Conservation (phyloP, 1,140 invertebrate species). For the Trissolcus basalis region DNA sequence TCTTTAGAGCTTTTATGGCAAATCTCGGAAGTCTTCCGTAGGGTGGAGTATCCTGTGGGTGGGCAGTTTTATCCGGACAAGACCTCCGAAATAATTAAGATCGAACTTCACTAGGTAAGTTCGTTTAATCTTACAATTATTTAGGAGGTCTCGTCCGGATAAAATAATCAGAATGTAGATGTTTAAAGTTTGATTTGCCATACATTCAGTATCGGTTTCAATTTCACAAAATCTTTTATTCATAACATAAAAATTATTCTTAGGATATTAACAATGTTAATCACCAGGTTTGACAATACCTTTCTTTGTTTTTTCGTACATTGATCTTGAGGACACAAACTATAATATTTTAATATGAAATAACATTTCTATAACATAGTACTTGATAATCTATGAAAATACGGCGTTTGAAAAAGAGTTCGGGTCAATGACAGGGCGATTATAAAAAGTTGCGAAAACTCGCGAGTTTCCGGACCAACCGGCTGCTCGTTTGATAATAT, state of each 20-base stretch:
- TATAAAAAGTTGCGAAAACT: too few species aligned
- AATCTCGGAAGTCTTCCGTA: neutral
- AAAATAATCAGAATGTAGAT: neutral
- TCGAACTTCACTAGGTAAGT: conserved; percentile 1
- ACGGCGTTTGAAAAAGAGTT: neutral
- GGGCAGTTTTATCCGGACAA: neutral
- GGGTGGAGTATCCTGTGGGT: neutral
- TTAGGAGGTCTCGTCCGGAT: neutral
- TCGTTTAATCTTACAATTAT: conserved; percentile 1
- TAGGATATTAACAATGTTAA: too few species aligned
- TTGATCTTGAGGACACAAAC: too few species aligned
- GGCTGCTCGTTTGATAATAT: neutral
- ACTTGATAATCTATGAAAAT: neutral
- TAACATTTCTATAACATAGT: neutral
- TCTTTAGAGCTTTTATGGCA: neutral
- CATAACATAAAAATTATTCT: too few species aligned
- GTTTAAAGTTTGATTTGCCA: neutral
- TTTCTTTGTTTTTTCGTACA: too few species aligned
- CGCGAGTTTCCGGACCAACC: neutral
- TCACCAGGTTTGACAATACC: too few species aligned
- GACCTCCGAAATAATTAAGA: neutral
- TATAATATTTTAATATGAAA: too few species aligned
- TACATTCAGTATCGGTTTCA: too few species aligned
- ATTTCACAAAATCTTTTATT: too few species aligned
- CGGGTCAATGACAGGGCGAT: too few species aligned